phyloP scores from a whole-genome alignment of 2,797 vertebrate species.

The Sebastes iracundus region DNA sequence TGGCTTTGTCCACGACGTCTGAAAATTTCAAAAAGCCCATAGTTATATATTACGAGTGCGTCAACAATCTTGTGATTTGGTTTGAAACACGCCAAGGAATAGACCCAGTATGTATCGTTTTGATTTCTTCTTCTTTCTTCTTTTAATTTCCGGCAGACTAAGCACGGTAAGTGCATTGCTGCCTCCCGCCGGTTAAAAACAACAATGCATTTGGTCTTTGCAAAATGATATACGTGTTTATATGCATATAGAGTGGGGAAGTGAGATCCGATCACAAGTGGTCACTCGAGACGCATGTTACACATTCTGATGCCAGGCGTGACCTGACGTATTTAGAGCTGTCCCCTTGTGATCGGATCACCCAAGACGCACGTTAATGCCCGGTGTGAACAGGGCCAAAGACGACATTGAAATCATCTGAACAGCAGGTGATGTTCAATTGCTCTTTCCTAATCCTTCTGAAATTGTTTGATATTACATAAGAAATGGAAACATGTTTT shows the following conservation, averaged over 20 bases:
- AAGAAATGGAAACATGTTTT: slow-evolving; percentile 7
- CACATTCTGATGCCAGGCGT: not conserved
- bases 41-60: too few relatives aligned
- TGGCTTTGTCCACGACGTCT: too few relatives aligned
- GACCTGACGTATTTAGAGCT: not conserved
- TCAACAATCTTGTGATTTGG: too few relatives aligned
- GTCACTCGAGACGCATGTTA: not conserved
- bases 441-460: slow-evolving; percentile 28
- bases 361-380: not conserved
- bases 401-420: slow-evolving; percentile 14
- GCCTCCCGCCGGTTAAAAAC: not conserved
- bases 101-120: too few relatives aligned
- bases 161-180: not conserved
- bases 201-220: not conserved
- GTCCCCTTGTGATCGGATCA: not conserved
- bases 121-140: too few relatives aligned
- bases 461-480: slow-evolving; percentile 16
- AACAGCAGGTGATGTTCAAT: slow-evolving; percentile 46
- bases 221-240: not conserved
- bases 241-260: not conserved
- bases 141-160: not conserved
- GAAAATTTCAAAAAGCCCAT: too few relatives aligned
- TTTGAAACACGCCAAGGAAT: too few relatives aligned
- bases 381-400: not conserved
- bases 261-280: not conserved